Evolutionary conservation across 1,140 invertebrate species (phyloP), one percentile per base, ranked within the genome.

Genomic region (Magallana ariakensis): DNA sequence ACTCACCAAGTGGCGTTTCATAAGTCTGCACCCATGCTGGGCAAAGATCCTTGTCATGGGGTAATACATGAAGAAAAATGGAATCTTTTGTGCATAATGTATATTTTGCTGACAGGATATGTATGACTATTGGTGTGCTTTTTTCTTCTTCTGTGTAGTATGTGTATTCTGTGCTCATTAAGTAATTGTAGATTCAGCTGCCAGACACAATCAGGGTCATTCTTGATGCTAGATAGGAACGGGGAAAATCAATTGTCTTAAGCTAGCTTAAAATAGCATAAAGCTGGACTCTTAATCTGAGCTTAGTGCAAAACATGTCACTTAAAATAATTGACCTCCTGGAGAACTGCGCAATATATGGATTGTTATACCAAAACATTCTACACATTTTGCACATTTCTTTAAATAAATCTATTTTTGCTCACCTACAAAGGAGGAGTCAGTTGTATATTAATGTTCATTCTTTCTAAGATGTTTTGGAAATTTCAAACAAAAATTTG

Each of bases 171-270:
- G 5, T 75, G 13, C 66, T 75, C 66, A 75, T 75, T 75, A 75
- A 75, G 66, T 75, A 75, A 75, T 75, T 75, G 66, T 75, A 19
- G 22, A 75, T 75, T 75, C 66, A 75, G 66, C 66, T 75, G 66
- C 66, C 66, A 75, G 66, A 75, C 11, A 75, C 66, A 75, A 75
- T 75, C 66, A 75, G 19, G 66, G 66, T 75, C 66, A 75, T 13
- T 75, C 8, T 75, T 19, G 9, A 75, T 33, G 66, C 58, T 75
- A 75, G 66, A 75, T 26, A 10, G 15, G 26, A 22, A 75, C 10
- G 33, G 33, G 33, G 9, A 62, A 75, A 75, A 75, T 75, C 66
- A 75, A 75, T 75, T 75, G 19, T 75, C 66, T 75, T 75, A 75
- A 75, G 22, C 66, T 26, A 75, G 22, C 66, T 75, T 19, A 26